These are phyloP conservation scores for Syngnathus scovelli DNA, from an alignment of 2,113 vertebrate genomes.

Conservation along the genomic window DNA sequence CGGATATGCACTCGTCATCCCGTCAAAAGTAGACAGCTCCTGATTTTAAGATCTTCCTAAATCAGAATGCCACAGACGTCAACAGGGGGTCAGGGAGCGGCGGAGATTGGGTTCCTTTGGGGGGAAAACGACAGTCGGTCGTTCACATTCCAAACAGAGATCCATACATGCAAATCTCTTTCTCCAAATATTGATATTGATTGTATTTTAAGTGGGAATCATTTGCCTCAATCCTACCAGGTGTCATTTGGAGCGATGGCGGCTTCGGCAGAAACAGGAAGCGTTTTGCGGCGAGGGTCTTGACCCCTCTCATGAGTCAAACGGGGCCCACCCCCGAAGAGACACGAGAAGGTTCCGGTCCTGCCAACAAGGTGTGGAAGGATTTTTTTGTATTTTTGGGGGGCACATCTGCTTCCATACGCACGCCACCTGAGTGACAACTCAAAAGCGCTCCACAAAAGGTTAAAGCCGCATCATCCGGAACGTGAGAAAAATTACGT, in stretches of 20 bases:
- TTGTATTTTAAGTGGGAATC: constrained; percentile 3
- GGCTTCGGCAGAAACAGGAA: constrained; percentile 70
- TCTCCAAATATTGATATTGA: too few relatives aligned
- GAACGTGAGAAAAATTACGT: background rate
- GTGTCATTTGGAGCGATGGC: constrained; percentile 50
- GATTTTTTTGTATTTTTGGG: constrained; percentile 35
- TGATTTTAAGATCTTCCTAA: constrained; percentile 91
- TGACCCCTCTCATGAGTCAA: constrained; percentile 65
- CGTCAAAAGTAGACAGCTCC: constrained; percentile 70
- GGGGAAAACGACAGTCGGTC: too few relatives aligned
- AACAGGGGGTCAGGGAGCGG: constrained; percentile 65
- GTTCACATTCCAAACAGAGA: too few relatives aligned
- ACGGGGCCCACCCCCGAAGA: constrained; percentile 65
- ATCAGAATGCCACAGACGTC: constrained; percentile 77
- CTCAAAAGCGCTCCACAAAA: constrained; percentile 29
- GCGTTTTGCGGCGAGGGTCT: constrained; percentile 60
- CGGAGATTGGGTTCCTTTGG: background rate
- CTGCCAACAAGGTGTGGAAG: constrained; percentile 65
- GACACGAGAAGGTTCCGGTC: constrained; percentile 71
- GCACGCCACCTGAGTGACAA: constrained; percentile 59
- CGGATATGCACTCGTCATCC: constrained; percentile 69
- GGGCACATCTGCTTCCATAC: constrained; percentile 70
- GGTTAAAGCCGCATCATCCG: background rate
- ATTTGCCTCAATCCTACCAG: constrained; percentile 34
- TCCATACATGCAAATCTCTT: too few relatives aligned